Percentiles rank a stretch among this genome's conserved stretches.
Conservation (phyloP, 2,797 vertebrate species). For the Periparus ater region DNA sequence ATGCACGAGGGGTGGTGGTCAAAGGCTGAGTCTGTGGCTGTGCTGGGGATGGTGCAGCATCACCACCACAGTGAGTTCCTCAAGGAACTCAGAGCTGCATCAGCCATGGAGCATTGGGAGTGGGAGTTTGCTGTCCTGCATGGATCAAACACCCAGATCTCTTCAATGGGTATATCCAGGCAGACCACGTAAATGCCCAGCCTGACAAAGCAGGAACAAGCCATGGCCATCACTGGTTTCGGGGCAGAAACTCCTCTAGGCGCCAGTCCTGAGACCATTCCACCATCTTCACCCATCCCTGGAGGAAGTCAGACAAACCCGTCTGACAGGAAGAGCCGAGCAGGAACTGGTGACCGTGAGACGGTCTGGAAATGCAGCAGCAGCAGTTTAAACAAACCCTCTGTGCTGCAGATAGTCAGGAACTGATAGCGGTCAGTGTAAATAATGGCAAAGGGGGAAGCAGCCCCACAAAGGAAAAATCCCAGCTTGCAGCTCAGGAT, state of each 20-base stretch:
- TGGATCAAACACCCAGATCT: background rate
- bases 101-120: fast-evolving
- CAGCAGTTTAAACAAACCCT: slow-evolving; percentile 49
- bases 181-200: background rate
- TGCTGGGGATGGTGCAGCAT: background rate
- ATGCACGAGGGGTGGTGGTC: background rate
- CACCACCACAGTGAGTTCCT: background rate
- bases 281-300: background rate
- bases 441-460: background rate
- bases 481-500: background rate
- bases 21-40: background rate
- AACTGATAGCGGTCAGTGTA: background rate
- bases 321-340: background rate
- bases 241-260: background rate
- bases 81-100: background rate
- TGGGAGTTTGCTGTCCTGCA: background rate
- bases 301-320: slow-evolving; percentile 9
- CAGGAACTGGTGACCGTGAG: slow-evolving; percentile 37
- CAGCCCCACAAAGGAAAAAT: background rate
- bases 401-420: slow-evolving; percentile 37
- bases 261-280: background rate
- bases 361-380: background rate
- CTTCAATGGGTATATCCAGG: background rate
- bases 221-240: fast-evolving
- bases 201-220: background rate